These are phyloP conservation scores for Leptopilina drosophilae DNA, from an alignment of 2,888 invertebrate species.

Conservation along the genomic window DNA sequence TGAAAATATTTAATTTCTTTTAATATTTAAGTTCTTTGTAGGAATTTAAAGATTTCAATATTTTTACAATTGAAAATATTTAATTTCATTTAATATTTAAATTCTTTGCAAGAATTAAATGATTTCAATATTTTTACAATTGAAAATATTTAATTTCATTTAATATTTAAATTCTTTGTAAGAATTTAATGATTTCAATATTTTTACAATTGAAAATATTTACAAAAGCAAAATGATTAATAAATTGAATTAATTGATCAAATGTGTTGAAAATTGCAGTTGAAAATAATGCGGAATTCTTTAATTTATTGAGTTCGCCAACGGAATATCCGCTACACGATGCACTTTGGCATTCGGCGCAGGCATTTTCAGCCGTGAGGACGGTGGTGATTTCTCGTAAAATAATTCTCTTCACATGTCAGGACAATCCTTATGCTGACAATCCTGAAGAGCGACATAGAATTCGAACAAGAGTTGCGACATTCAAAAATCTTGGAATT, in stretches of 20 bases:
- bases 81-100: too few species aligned
- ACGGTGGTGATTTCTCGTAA: constrained; percentile 50
- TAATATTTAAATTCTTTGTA: too few species aligned
- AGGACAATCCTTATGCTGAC: constrained; percentile 54
- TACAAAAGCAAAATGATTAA: too few species aligned
- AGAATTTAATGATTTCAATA: not conserved
- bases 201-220: too few species aligned
- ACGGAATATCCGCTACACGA: constrained; percentile 52
- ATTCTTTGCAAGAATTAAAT: too few species aligned
- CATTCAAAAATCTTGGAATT: constrained; percentile 51
- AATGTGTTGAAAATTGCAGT: constrained; percentile 32
- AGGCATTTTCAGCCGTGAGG: constrained; percentile 43
- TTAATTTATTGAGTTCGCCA: constrained; percentile 35
- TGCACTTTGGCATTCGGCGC: constrained; percentile 51
- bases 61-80: too few species aligned
- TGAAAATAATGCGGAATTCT: constrained; percentile 36
- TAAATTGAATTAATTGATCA: not conserved
- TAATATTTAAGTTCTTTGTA: too few species aligned
- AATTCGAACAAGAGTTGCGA: constrained; percentile 51
- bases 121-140: too few species aligned
- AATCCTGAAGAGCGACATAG: constrained; percentile 42
- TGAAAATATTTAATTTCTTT: too few species aligned
- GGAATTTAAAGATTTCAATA: too few species aligned
- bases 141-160: too few species aligned
- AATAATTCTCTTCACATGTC: constrained; percentile 54